These are phyloP conservation scores for Panthera leo DNA, from an alignment of 2,113 vertebrate species.

Conservation along the genomic window DNA sequence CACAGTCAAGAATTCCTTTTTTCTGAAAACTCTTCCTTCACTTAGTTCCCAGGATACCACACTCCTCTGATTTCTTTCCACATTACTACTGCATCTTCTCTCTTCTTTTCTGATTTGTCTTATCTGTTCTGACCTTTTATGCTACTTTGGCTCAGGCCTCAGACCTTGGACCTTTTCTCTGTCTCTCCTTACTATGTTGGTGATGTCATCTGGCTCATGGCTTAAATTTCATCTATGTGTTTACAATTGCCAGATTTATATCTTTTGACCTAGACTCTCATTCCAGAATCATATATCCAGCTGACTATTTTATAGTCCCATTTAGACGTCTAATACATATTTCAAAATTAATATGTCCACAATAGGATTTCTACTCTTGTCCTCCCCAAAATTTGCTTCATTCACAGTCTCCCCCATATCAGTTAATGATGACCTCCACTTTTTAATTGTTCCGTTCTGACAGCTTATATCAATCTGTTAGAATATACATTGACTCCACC, in stretches of 20 bases:
- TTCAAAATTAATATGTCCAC: neutral
- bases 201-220: neutral
- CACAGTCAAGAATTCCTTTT: constrained; percentile 33
- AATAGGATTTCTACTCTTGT: neutral
- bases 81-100: neutral
- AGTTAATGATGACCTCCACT: neutral
- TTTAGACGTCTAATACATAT: neutral
- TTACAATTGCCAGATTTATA: constrained; percentile 16
- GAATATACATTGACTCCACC: neutral
- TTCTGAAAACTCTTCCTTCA: constrained; percentile 7
- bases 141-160: neutral
- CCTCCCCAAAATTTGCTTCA: neutral
- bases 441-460: neutral
- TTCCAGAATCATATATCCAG: constrained; percentile 6
- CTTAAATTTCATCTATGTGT: neutral
- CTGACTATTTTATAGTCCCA: neutral
- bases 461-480: neutral
- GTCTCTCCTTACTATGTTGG: neutral
- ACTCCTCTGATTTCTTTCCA: neutral
- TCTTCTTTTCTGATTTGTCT: neutral
- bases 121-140: neutral
- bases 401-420: neutral
- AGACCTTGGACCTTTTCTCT: neutral
- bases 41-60: constrained; percentile 24
- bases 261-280: neutral